Conservation (phyloP, 2,797 vertebrate species). For the Amazonetta brasiliensis region DNA sequence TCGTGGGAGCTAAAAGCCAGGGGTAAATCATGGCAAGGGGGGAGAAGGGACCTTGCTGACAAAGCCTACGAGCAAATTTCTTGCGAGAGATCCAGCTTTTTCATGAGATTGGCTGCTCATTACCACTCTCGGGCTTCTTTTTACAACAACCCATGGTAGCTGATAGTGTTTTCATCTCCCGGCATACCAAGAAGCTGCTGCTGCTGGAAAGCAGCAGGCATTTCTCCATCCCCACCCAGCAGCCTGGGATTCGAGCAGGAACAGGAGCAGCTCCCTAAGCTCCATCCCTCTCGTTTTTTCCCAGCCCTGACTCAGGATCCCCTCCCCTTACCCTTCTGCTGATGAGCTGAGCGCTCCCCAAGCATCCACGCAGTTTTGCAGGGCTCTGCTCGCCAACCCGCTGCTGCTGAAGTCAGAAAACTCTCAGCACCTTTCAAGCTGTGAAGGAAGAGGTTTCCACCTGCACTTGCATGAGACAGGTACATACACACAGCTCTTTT, state of each 20-base stretch:
- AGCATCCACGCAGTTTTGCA: neutral
- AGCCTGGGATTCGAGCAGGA: neutral
- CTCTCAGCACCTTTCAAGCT: neutral
- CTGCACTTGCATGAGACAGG: rapidly evolving
- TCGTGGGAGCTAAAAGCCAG: too few relatives aligned
- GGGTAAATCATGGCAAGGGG: too few relatives aligned
- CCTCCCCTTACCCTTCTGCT: neutral
- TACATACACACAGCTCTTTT: too few relatives aligned
- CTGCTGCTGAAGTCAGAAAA: neutral
- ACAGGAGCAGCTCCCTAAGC: neutral
- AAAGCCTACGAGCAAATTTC: neutral
- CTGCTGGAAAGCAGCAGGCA: neutral
- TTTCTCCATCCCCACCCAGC: neutral
- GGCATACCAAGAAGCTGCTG: neutral
- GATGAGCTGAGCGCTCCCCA: neutral
- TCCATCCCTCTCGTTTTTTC: neutral
- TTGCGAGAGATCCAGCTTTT: neutral
- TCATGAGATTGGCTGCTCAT: neutral
- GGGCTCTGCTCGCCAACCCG: rapidly evolving
- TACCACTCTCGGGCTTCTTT: neutral
- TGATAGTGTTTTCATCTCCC: neutral
- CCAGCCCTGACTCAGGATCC: too few relatives aligned
- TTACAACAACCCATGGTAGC: neutral
- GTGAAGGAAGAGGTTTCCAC: neutral
- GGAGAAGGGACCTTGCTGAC: neutral